Evolutionary conservation across 1,140 invertebrate species (phyloP).

Genomic region (Papilio polyxenes): DNA sequence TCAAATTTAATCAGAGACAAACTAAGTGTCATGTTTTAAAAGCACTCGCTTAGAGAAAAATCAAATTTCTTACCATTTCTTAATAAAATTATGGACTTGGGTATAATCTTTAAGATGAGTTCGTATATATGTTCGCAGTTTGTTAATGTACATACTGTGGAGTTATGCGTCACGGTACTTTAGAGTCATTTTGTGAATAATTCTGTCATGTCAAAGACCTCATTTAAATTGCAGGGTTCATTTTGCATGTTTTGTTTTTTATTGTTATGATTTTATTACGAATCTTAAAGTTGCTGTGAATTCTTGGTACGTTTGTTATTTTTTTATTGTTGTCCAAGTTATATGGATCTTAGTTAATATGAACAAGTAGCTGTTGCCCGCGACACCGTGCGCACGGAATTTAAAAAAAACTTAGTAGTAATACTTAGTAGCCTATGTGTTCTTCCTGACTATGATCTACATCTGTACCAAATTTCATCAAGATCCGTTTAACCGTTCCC

Average conservation of each 20-base stretch:
- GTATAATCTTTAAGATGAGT: neutral
- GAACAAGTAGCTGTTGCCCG: neutral
- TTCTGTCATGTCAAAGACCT: conserved; percentile 14
- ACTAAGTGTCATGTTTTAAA: neutral
- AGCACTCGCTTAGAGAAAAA: neutral
- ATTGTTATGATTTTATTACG: neutral
- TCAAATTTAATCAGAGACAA: neutral
- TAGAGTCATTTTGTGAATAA: neutral
- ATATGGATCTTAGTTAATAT: neutral
- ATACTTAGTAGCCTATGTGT: too few relatives aligned
- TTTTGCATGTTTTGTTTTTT: neutral
- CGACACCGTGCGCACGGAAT: too few relatives aligned
- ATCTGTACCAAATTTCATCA: too few relatives aligned
- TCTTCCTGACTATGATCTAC: too few relatives aligned
- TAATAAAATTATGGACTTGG: neutral
- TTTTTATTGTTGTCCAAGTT: neutral
- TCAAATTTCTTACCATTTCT: neutral
- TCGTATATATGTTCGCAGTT: neutral
- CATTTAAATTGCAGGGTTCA: neutral
- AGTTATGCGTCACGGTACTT: neutral
- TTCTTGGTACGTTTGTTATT: neutral
- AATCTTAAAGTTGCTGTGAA: neutral
- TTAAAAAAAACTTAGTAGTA: too few relatives aligned
- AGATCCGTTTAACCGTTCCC: too few relatives aligned
- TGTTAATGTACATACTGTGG: neutral